A percentile compares a stretch with the other conserved stretches of the same genome.
phyloP scores from a whole-genome alignment of 2,797 vertebrate species.

The Otolemur crassicaudatus region DNA sequence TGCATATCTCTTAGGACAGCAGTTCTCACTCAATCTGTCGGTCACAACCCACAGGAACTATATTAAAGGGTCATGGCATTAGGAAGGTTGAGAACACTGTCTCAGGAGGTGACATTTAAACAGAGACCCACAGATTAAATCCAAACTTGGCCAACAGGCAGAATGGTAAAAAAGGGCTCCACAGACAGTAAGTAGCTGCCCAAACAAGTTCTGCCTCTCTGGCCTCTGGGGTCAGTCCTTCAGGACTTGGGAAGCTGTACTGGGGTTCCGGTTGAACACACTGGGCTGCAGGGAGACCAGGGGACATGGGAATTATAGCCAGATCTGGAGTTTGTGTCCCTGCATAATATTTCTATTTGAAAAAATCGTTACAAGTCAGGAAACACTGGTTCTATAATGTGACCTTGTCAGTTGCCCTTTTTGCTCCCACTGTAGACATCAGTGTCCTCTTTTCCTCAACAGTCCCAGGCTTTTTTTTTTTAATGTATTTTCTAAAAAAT shows the following conservation, averaged over 20 bases:
- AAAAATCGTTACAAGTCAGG: background rate
- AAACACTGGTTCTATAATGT: background rate
- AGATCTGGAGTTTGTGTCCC: background rate
- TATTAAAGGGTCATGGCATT: no score
- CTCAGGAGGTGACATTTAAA: background rate
- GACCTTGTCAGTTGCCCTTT: background rate
- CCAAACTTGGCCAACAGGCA: background rate
- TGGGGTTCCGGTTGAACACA: rapidly evolving
- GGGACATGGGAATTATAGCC: rapidly evolving
- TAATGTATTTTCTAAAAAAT: background rate
- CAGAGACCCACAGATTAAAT: background rate
- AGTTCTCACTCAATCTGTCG: no score
- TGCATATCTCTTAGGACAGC: background rate
- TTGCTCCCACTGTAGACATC: rapidly evolving
- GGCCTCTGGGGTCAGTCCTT: background rate
- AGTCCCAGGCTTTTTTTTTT: background rate
- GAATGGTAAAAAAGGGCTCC: background rate
- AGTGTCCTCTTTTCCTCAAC: background rate
- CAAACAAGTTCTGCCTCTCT: no score
- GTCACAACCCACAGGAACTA: no score
- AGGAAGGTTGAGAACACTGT: background rate
- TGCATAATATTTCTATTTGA: background rate
- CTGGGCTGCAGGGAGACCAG: background rate
- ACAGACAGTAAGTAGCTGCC: background rate
- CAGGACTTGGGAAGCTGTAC: background rate